Base-by-base conservation (phyloP, 2,113 vertebrate species). In the Pluvialis apricaria region DNA sequence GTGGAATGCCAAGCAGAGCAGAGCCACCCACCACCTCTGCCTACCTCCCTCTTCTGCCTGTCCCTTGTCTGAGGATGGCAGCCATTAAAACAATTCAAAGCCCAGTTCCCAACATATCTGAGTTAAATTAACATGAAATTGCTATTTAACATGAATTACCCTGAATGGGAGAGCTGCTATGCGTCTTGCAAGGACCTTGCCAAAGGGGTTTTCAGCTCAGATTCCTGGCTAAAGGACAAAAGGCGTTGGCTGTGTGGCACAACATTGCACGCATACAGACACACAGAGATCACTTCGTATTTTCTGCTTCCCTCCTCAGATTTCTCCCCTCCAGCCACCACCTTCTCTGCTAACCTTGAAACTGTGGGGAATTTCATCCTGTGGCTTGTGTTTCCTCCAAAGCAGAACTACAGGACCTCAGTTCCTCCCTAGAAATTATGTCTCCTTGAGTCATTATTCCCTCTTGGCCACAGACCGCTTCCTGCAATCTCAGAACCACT, bases 401-500 rank as follows among this genome's bases (percentile, higher is more conserved):
- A 92, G 40, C 36, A 78, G 81, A 89, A 91, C 10, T 75, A 52
- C 62, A 88, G 34, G 49, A 82, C 75, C 54, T 82, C 81, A 57
- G 61, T 44, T 87, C 57, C 89, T 89, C 89, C 82, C 70, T 57
- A 84, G 92, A 82, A 96, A 89, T 94, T 87, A 79, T 55, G 62
- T 71, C 80, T 96, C 68, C 52, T 76, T 10, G 17, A 89, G 86
- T 86, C 91, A 91, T 91, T 89, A 84, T 61, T 82, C 92, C 44
- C 54, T 49, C 36, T 61, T 3, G 4, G 52, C 82, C 71, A 52
- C 82, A 88, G 72, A 95, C 88, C 92, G 88, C 85, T 90, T 95
- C 83, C 94, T 96, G 92, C 70, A 88, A 90, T 95, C 90, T 94
- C 78, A 65, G 92, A 94, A 47, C 47, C 65, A 55, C 79, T 94